phyloP scores from a whole-genome alignment of 2,888 invertebrate genomes.

The Steinernema scapterisci region DNA sequence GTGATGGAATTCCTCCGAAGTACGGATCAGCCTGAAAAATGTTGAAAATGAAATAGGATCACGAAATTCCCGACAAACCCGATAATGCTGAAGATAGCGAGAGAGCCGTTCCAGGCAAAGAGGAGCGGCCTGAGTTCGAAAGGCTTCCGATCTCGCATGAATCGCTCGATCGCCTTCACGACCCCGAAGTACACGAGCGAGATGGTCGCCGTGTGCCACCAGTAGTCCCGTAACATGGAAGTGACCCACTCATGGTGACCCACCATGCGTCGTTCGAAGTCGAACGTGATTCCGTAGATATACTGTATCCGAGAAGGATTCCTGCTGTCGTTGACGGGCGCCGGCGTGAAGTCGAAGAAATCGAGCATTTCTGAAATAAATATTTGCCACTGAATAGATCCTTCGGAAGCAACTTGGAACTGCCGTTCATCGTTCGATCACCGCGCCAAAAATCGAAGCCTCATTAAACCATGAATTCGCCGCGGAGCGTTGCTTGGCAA shows the following conservation, averaged over 20 bases:
- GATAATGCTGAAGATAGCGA: slow-evolving; percentile 44
- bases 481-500: too few species aligned
- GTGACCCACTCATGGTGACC: slow-evolving; percentile 36
- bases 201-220: slow-evolving; percentile 39
- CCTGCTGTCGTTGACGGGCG: background rate
- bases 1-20: slow-evolving; percentile 35
- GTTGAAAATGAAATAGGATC: background rate
- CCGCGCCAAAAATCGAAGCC: background rate
- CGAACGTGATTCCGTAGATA: slow-evolving; percentile 27
- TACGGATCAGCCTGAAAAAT: slow-evolving; percentile 36
- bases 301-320: slow-evolving; percentile 18
- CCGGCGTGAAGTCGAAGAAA: background rate
- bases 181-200: slow-evolving; percentile 39
- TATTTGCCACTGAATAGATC: too few species aligned
- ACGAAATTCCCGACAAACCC: slow-evolving; percentile 35
- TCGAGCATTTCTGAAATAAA: slow-evolving; percentile 20
- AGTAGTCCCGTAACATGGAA: slow-evolving; percentile 35
- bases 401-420: too few species aligned
- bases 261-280: slow-evolving; percentile 36
- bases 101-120: slow-evolving; percentile 40
- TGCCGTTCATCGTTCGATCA: too few species aligned
- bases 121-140: slow-evolving; percentile 32
- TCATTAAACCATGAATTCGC: too few species aligned
- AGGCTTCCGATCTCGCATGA: slow-evolving; percentile 38
- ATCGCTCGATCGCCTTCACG: slow-evolving; percentile 34